Conservation (phyloP, 2,113 vertebrate genomes). For the Hydrolagus affinis region DNA sequence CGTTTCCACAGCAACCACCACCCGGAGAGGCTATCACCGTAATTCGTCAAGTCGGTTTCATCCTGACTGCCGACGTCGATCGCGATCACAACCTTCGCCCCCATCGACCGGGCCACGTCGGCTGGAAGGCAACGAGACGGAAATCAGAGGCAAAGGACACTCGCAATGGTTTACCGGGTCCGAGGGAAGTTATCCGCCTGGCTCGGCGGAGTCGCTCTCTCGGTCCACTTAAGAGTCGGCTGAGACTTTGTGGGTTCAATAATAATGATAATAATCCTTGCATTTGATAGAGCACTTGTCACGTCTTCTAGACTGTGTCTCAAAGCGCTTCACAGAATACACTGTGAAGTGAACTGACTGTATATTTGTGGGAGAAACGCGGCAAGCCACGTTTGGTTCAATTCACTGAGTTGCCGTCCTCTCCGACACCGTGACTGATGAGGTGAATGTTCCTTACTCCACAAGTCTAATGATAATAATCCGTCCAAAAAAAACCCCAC, state of each 20-base stretch:
- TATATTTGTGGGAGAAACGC: background rate
- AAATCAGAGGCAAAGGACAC: background rate
- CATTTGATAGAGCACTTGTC: no score
- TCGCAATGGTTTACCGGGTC: background rate
- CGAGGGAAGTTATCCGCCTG: background rate
- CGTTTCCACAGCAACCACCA: constrained; percentile 95
- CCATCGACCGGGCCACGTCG: constrained; percentile 79
- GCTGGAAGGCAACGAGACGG: constrained; percentile 48
- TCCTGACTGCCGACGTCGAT: constrained; percentile 83
- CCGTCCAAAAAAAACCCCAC: no score
- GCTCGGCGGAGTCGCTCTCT: background rate
- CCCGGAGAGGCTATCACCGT: constrained; percentile 74
- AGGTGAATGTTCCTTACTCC: no score
- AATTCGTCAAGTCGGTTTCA: constrained; percentile 84
- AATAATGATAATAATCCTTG: no score
- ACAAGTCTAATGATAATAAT: no score
- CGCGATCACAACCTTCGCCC: constrained; percentile 82
- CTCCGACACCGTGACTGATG: no score
- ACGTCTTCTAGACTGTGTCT: no score
- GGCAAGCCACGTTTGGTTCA: background rate
- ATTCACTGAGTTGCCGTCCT: no score
- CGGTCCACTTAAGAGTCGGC: background rate
- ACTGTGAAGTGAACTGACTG: no score
- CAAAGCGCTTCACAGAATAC: no score
- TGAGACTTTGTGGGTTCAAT: background rate